Base-by-base conservation (phyloP, 2,888 invertebrate species). In the Phrixothrix hirtus region DNA sequence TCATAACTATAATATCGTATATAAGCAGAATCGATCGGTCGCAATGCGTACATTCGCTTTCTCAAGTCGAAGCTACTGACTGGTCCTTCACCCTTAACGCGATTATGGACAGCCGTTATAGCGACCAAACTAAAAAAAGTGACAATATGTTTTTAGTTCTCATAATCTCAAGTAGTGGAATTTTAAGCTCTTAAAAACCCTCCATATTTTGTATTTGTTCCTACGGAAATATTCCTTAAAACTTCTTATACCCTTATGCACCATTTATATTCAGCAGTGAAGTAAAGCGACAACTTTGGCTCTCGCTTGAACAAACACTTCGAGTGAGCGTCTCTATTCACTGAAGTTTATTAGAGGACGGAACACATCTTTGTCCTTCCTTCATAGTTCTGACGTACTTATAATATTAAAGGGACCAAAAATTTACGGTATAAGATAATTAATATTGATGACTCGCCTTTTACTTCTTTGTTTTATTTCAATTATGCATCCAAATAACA, bases 1-100 rank as follows among this genome's bases (percentile, higher is more conserved):
- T 21, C 3, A 21, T 21, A 21, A 21, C 7, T 21, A 21, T 21
- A 21, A 21, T 5, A 21, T 21, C 21, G 21, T 21, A 21, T 7
- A 21, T 7, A 21, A 21, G 4, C 7, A 21, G 7, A 21, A 53
- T 53, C 47, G 53, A 53, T 53, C 48, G 48, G 53, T 53, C 47
- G 53, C 53, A 53, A 41, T 53, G 53, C 53, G 53, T 48, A 47
- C 42, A 53, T 48, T 34, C 47, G 45, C 43, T 29, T 43, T 51
- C 38, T 44, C 39, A 53, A 53, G 47, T 48, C 53, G 48, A 43
- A 43, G 53, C 53, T 48, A 46, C 53, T 47, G 53, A 48, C 53
- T 53, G 53, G 53, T 48, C 43, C 21, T 48, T 53, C 41, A 53
- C 42, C 46, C 46, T 46, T 39, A 12, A 21, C 46, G 50, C 44